These are phyloP conservation scores for Proisotoma minuta DNA, from an alignment of 2,888 invertebrate species.

Conservation along the genomic window DNA sequence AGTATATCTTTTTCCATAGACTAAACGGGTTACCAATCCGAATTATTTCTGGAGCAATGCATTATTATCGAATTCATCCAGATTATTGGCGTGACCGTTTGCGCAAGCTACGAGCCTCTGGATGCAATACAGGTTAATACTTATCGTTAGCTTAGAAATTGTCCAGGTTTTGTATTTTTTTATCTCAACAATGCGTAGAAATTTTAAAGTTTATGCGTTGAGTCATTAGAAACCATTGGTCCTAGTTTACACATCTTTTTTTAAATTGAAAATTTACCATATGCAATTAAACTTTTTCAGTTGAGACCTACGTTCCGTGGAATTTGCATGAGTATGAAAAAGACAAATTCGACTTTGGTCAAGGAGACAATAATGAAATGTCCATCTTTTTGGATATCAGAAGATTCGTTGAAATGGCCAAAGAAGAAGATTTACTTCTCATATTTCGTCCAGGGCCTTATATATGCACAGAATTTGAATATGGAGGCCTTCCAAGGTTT, in stretches of 20 bases:
- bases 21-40: slow-evolving; percentile 53
- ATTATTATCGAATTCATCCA: slow-evolving; percentile 56
- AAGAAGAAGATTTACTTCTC: slow-evolving; percentile 55
- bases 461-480: slow-evolving; percentile 59
- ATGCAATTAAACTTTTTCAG: no score
- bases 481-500: slow-evolving; percentile 51
- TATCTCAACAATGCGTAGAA: no score
- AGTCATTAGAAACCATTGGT: no score
- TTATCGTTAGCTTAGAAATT: background rate
- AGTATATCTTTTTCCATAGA: slow-evolving; percentile 40
- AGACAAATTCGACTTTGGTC: slow-evolving; percentile 51
- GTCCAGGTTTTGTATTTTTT: no score
- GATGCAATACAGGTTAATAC: slow-evolving; percentile 52
- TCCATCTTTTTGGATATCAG: slow-evolving; percentile 49
- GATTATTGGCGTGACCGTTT: slow-evolving; percentile 56
- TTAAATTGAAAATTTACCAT: no score
- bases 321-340: slow-evolving; percentile 52
- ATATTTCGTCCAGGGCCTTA: slow-evolving; percentile 53
- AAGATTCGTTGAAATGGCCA: slow-evolving; percentile 52
- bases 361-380: slow-evolving; percentile 48
- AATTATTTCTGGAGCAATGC: slow-evolving; percentile 56
- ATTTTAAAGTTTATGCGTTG: no score
- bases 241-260: no score
- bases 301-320: slow-evolving; percentile 50
- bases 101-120: slow-evolving; percentile 54